Percentiles rank a stretch among this genome's conserved stretches.
These are phyloP conservation scores for Cryptophagus acutangulus DNA, from an alignment of 2,888 invertebrate genomes.

Conservation along the genomic window DNA sequence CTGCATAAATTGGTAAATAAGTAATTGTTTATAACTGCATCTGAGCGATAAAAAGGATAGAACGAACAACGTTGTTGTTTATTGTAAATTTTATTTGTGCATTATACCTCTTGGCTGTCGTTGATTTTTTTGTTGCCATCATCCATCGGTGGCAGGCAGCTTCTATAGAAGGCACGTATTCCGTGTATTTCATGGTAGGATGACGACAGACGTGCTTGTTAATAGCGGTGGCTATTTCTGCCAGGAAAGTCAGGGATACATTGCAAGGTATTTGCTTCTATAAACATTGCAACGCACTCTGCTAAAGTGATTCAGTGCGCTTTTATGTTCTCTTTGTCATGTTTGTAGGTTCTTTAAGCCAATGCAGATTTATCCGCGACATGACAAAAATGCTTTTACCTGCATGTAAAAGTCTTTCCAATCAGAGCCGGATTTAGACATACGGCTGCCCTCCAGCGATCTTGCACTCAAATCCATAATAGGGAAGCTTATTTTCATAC, in stretches of 20 bases:
- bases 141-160: conserved; percentile 6
- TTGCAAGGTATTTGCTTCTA: conserved; percentile 8
- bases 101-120: too few species aligned
- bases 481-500: too few species aligned
- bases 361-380: conserved; percentile 36
- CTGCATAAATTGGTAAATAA: too few species aligned
- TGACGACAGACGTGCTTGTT: conserved; percentile 26
- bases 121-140: conserved; percentile 14
- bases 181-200: conserved; percentile 15
- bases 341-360: conserved; percentile 36
- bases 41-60: too few species aligned
- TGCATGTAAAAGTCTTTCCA: too few species aligned
- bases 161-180: conserved; percentile 14
- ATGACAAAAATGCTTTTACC: conserved; percentile 6
- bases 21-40: too few species aligned
- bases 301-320: conserved; percentile 35
- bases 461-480: too few species aligned
- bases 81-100: too few species aligned
- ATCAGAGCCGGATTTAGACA: too few species aligned
- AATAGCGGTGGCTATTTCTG: conserved; percentile 34
- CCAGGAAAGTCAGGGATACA: conserved; percentile 13
- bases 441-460: too few species aligned
- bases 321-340: conserved; percentile 39
- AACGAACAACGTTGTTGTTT: too few species aligned
- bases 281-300: conserved; percentile 30